Evolutionary conservation across 2,888 invertebrate species (phyloP).

Genomic region (Dusona sp.): DNA sequence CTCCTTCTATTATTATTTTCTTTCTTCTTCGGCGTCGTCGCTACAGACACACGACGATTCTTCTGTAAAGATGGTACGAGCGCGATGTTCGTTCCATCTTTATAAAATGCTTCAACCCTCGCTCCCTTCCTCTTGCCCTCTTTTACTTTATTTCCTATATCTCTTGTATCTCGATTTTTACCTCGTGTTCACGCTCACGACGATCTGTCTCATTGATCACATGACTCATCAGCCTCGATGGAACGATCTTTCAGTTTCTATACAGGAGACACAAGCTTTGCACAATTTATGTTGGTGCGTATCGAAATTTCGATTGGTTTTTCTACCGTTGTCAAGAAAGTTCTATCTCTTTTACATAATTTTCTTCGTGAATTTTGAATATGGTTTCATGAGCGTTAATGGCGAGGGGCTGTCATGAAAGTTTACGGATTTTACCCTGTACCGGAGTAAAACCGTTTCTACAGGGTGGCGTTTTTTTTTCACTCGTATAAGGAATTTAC

Average conservation of each 20-base stretch:
- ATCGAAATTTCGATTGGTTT: neutral
- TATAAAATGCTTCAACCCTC: neutral
- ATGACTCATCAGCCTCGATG: neutral
- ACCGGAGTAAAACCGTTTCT: too few species aligned
- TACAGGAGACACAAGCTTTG: neutral
- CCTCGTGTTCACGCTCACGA: neutral
- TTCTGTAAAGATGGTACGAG: neutral
- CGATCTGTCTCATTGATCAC: neutral
- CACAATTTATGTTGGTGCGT: neutral
- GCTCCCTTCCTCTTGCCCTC: too few species aligned
- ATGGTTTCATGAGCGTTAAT: too few species aligned
- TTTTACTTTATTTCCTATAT: neutral
- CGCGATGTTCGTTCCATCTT: neutral
- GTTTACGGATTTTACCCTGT: too few species aligned
- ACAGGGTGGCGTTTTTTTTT: too few species aligned
- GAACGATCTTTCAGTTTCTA: constrained; percentile 8
- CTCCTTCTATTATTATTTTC: constrained; percentile 32
- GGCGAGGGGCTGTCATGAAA: too few species aligned
- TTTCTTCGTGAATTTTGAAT: neutral
- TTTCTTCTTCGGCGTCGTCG: neutral
- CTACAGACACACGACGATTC: neutral
- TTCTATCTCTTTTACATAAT: neutral
- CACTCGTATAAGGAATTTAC: too few species aligned
- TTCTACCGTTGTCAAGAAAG: neutral
- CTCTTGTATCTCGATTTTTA: neutral